These are phyloP conservation scores for Glandiceps talaboti DNA, from an alignment of 53 echinoderm and acorn worm species.

Conservation along the genomic window DNA sequence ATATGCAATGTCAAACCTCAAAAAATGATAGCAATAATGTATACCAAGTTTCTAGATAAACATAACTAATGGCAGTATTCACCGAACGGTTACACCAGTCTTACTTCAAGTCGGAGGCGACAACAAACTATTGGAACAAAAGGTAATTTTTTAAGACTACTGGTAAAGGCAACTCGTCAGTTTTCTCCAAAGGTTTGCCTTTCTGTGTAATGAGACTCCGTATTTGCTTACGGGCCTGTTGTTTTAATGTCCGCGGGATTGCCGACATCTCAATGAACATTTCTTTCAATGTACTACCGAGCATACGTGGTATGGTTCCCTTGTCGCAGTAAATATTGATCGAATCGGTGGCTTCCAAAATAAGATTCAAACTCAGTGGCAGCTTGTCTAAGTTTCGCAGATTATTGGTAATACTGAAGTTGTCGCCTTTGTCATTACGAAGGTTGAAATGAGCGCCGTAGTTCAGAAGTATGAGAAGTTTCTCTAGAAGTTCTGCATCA, in stretches of 20 bases:
- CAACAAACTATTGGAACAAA: background rate
- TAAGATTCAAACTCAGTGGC: slow-evolving; percentile 5
- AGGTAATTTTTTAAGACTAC: background rate
- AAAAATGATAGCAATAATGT: too few species aligned
- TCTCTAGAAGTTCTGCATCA: background rate
- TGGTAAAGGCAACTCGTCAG: background rate
- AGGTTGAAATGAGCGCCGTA: slow-evolving; percentile 10
- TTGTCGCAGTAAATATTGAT: slow-evolving; percentile 14
- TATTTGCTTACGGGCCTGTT: background rate
- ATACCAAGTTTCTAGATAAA: too few species aligned
- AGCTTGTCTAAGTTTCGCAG: background rate
- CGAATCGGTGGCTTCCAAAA: slow-evolving; percentile 7
- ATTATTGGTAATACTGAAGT: background rate
- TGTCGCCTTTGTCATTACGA: slow-evolving; percentile 13
- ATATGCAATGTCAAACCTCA: too few species aligned
- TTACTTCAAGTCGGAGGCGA: too few species aligned
- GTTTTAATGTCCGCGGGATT: background rate
- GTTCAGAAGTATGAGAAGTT: slow-evolving; percentile 16
- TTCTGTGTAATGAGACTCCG: background rate
- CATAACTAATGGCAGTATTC: too few species aligned
- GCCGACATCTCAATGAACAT: background rate
- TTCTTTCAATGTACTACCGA: background rate
- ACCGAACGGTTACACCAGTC: too few species aligned
- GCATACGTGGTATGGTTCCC: background rate
- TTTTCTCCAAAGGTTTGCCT: background rate